phyloP scores from a whole-genome alignment of 2,797 vertebrate species.

The Austrolebias charrua region DNA sequence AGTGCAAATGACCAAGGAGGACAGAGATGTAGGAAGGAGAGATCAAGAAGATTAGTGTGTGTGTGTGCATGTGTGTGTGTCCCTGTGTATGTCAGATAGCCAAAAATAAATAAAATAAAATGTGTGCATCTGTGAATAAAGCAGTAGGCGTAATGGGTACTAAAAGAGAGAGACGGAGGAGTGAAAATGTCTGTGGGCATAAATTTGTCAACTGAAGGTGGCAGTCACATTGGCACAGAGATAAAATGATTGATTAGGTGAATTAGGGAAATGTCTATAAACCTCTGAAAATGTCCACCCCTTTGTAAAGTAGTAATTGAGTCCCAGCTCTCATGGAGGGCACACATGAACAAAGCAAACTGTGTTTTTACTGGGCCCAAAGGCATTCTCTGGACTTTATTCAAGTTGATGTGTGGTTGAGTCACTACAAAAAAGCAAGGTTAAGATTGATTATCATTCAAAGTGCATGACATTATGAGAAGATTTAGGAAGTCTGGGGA shows the following conservation, averaged over 20 bases:
- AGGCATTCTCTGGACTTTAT: too few species aligned
- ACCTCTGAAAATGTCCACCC: conserved; percentile 23
- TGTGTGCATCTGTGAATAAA: conserved; percentile 18
- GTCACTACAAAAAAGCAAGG: too few species aligned
- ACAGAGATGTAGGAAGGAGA: conserved; percentile 7
- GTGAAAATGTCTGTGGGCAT: conserved; percentile 10
- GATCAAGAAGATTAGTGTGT: conserved; percentile 1
- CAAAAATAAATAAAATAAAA: background rate
- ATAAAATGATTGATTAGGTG: conserved; percentile 49
- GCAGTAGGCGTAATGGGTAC: background rate
- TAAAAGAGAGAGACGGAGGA: conserved; percentile 1
- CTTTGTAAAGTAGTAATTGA: conserved; percentile 10
- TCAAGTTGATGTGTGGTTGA: too few species aligned
- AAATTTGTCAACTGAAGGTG: conserved; percentile 51
- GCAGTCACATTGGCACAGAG: conserved; percentile 44
- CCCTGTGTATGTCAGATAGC: background rate
- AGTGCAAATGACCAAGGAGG: conserved; percentile 23
- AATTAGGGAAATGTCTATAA: conserved; percentile 63
- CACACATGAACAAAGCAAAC: background rate
- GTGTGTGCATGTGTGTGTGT: background rate
- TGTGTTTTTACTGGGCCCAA: background rate
- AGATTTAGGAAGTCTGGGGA: too few species aligned
- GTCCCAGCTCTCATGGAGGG: background rate
- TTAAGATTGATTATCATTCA: too few species aligned
- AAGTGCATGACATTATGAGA: too few species aligned